Conservation (phyloP, 2,797 vertebrate genomes). For the Sebastolobus alascanus region DNA sequence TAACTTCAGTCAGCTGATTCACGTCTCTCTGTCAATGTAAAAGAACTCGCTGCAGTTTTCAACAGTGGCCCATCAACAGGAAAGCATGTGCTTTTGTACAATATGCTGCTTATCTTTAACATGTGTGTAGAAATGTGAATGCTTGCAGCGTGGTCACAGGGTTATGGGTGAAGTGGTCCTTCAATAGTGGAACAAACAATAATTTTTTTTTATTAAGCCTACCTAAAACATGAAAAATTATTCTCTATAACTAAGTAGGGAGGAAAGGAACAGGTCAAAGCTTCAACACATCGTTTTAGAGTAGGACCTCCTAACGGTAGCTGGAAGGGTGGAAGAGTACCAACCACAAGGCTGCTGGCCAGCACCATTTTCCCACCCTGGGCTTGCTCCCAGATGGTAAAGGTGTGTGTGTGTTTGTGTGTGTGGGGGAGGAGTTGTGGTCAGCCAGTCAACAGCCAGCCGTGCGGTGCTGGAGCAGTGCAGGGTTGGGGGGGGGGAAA, state of each 20-base stretch:
- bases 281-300: too few relatives aligned
- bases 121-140: not conserved
- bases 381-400: not conserved
- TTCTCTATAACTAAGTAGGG: not conserved
- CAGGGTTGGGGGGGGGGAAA: not conserved
- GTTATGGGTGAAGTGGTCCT: not conserved
- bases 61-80: not conserved
- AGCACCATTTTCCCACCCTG: not conserved
- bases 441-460: constrained; percentile 69
- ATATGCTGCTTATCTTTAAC: not conserved
- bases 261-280: too few relatives aligned
- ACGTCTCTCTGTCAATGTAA: not conserved
- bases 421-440: constrained; percentile 13
- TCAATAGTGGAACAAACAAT: not conserved
- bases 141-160: constrained; percentile 26
- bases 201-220: not conserved
- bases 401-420: too few relatives aligned
- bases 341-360: not conserved
- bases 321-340: too few relatives aligned
- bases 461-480: constrained; percentile 47
- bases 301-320: too few relatives aligned
- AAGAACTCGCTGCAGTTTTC: too few relatives aligned
- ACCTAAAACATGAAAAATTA: not conserved
- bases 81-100: not conserved
- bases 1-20: too few relatives aligned